A percentile compares a stretch with the other conserved stretches of the same genome.
phyloP scores from a whole-genome alignment of 1,140 invertebrate genomes.

The Propsilocerus akamusi region DNA sequence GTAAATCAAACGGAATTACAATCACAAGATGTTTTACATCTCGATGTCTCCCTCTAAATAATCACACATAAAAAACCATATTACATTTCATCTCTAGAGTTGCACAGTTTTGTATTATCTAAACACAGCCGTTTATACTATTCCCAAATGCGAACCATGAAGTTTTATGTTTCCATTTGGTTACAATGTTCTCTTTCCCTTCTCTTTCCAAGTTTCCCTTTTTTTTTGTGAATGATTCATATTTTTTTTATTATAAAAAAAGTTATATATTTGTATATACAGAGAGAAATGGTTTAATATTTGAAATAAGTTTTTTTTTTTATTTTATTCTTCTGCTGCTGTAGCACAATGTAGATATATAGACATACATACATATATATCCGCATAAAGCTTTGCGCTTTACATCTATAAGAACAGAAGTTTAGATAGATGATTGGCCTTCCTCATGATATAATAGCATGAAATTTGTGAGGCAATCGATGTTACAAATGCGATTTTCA shows the following conservation, averaged over 20 bases:
- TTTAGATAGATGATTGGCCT: too few relatives aligned
- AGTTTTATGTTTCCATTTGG: constrained; percentile 2
- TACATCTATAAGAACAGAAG: too few relatives aligned
- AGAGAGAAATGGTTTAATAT: neutral
- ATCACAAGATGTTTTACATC: neutral
- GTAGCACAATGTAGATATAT: too few relatives aligned
- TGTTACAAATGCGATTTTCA: too few relatives aligned
- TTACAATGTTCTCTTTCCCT: neutral
- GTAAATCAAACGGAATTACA: neutral
- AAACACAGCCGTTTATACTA: neutral
- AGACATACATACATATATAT: too few relatives aligned
- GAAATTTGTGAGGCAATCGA: too few relatives aligned
- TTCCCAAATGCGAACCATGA: neutral
- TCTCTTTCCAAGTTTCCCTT: neutral
- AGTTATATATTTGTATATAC: neutral
- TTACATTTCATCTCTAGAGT: neutral
- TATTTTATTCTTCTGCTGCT: too few relatives aligned
- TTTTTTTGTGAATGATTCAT: neutral
- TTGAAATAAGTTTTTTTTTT: too few relatives aligned
- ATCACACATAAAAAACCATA: neutral
- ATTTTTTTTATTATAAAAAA: neutral
- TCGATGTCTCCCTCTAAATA: neutral
- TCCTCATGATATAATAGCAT: too few relatives aligned
- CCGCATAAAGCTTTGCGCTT: too few relatives aligned
- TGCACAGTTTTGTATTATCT: neutral